Percentiles rank a stretch among this genome's conserved stretches.
phyloP scores from a whole-genome alignment of 2,888 invertebrate species.

The Caenorhabditis sp. region DNA sequence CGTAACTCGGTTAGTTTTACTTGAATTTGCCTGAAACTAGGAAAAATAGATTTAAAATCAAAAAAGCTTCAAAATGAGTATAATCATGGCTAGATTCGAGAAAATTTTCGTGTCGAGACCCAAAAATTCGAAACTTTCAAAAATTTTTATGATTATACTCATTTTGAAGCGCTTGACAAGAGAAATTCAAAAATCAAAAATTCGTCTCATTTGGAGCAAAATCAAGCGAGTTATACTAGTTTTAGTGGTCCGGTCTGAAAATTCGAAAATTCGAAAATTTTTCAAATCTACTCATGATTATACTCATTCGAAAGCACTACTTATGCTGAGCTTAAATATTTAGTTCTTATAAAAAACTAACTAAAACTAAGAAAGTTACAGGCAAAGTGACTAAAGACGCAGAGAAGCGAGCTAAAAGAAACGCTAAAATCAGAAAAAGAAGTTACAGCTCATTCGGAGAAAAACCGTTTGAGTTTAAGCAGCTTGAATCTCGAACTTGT shows the following conservation, averaged over 20 bases:
- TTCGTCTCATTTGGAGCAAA: background rate
- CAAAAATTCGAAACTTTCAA: background rate
- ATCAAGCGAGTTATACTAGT: background rate
- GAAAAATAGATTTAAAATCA: no score
- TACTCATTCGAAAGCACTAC: no score
- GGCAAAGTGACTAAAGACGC: no score
- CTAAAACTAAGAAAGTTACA: no score
- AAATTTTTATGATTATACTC: background rate
- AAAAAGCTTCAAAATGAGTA: no score
- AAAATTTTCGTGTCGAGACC: slow-evolving; percentile 7
- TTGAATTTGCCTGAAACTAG: no score
- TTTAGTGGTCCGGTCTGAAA: background rate
- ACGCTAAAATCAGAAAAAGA: no score
- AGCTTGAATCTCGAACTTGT: no score
- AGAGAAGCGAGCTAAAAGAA: no score
- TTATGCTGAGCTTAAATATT: background rate
- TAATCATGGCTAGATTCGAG: background rate
- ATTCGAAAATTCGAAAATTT: background rate
- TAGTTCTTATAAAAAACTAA: background rate
- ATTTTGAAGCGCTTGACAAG: background rate
- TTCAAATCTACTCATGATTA: background rate
- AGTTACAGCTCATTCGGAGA: no score
- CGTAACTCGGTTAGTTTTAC: background rate
- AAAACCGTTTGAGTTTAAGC: no score
- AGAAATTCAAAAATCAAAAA: background rate